Evolutionary conservation across 2,113 vertebrate species (phyloP).

Genomic region (Thryonomys swinderianus): DNA sequence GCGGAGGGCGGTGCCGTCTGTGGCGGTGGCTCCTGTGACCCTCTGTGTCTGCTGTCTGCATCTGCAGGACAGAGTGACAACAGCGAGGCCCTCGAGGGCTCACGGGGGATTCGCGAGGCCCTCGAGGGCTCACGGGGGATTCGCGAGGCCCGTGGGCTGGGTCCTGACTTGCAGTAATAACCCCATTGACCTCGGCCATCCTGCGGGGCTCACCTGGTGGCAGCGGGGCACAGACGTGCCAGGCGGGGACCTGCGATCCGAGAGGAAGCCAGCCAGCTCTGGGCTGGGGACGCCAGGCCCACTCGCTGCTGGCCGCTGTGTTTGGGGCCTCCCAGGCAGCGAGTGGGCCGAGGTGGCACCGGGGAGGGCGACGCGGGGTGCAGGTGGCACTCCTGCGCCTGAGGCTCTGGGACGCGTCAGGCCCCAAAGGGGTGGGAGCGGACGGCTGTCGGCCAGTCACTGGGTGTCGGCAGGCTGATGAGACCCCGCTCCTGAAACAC

Average conservation of each 20-base stretch:
- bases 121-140: not conserved
- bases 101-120: not conserved
- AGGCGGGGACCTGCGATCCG: not conserved
- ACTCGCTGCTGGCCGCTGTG: too few species aligned
- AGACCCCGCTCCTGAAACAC: not conserved
- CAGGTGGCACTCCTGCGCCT: not conserved
- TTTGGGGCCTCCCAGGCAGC: too few species aligned
- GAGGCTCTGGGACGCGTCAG: not conserved
- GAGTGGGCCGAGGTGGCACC: too few species aligned
- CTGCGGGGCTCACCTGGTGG: not conserved
- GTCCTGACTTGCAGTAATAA: not conserved
- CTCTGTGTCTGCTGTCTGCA: not conserved
- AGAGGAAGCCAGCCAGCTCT: not conserved
- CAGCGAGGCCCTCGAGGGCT: not conserved
- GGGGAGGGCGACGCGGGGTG: not conserved
- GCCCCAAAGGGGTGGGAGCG: not conserved
- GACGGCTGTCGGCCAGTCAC: not conserved
- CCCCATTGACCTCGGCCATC: too few species aligned
- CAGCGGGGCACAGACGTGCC: rapidly evolving
- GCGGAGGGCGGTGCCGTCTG: not conserved
- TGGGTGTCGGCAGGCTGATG: not conserved
- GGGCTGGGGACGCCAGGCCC: too few species aligned
- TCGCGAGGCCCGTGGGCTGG: not conserved
- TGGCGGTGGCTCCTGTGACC: too few species aligned
- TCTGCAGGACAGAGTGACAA: not conserved